Evolutionary conservation across 2,888 invertebrate genomes (phyloP), one percentile per base, ranked within the genome.

Genomic region (Monoplex corrugatus): DNA sequence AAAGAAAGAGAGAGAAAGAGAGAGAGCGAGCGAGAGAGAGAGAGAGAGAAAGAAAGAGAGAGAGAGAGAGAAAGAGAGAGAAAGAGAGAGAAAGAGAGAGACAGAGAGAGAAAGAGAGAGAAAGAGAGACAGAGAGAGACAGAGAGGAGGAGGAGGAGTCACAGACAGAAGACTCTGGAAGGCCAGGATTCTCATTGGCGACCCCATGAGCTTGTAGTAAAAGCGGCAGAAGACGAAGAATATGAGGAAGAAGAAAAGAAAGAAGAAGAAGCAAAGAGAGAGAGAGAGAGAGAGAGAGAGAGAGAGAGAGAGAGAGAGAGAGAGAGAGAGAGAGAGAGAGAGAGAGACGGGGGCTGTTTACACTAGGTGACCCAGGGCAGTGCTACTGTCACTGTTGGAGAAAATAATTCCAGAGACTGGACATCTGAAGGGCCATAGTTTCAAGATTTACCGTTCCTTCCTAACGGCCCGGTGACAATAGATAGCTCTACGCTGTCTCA

Each of bases 21-120:
- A n/a, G n/a, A n/a, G n/a, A n/a, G n/a, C n/a, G n/a, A n/a, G n/a
- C n/a, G n/a, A n/a, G n/a, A n/a, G n/a, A n/a, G n/a, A n/a, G n/a
- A n/a, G n/a, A n/a, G n/a, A n/a, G n/a, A n/a, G n/a, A n/a, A n/a
- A 75, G 78, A 28, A 13, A 75, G n/a, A 75, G 10, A 75, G 78
- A 75, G 10, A 82, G 82, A 82, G 28, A 84, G 19, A 44, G 10
- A 84, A 45, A 84, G 28, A 84, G 43, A 84, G 28, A 43, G 8
- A 45, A 45, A 44, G 85, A 85, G 50, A 85, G 85, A 45, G 38
- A 16, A n/a, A 38, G 19, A 50, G 78, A 78, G 16, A 57, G 57
- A n/a, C n/a, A n/a, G n/a, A 57, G 2, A 10, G 16, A 1, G 10
- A 57, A 28, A 8, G 16, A 50, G 50, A 0, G 28, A 68, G 63